Conservation (phyloP, 2,113 vertebrate species). For the Nannospalax galili region DNA sequence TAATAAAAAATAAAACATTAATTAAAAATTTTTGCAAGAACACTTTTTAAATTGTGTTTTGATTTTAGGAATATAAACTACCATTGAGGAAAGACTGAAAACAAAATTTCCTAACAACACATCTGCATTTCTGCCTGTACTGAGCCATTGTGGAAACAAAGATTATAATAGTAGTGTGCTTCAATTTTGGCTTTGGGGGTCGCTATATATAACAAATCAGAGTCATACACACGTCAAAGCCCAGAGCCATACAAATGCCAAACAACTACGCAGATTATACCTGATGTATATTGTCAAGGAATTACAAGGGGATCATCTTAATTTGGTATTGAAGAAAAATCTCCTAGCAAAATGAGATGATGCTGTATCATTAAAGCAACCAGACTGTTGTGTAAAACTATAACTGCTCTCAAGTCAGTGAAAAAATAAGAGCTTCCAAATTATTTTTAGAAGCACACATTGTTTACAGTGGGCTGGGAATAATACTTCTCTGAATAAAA, state of each 20-base stretch:
- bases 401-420: constrained; percentile 37
- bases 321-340: constrained; percentile 71
- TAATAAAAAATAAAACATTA: background rate
- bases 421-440: background rate
- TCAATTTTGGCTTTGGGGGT: background rate
- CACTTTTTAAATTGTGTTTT: background rate
- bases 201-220: background rate
- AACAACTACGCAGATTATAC: constrained; percentile 74
- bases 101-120: background rate
- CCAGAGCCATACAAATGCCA: constrained; percentile 68
- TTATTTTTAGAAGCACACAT: constrained; percentile 34
- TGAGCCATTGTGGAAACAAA: background rate
- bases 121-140: background rate
- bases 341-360: constrained; percentile 70
- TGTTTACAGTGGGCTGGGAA: background rate
- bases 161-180: background rate
- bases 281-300: constrained; percentile 67
- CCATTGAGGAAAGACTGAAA: background rate
- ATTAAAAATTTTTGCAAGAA: constrained; percentile 12
- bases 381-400: constrained; percentile 59
- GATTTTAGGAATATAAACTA: constrained; percentile 7
- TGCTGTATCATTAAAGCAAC: constrained; percentile 61
- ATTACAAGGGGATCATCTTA: constrained; percentile 72
- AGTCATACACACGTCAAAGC: constrained; percentile 58
- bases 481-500: background rate